A percentile compares a stretch with the other conserved stretches of the same genome.
Conservation (phyloP, 2,113 vertebrate species). For the Sphaerodactylus townsendi region DNA sequence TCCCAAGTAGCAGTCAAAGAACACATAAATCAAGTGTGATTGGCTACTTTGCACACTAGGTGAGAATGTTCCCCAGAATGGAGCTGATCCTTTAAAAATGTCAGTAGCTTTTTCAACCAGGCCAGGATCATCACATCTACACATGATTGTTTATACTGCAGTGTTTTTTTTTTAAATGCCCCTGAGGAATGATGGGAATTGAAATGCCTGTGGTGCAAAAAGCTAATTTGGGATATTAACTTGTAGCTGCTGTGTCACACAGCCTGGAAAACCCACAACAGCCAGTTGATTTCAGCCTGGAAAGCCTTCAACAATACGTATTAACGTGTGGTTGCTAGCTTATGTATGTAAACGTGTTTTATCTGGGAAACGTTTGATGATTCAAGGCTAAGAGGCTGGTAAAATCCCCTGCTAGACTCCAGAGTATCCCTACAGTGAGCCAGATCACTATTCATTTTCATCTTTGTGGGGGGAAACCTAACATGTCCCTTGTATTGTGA, state of each 20-base stretch:
- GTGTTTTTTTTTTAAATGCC: not conserved
- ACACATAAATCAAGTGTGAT: not conserved
- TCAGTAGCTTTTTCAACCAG: not conserved
- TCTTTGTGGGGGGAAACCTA: not conserved
- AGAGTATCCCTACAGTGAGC: not conserved
- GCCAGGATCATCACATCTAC: not conserved
- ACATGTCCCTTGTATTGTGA: conserved; percentile 40
- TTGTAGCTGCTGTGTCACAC: too few relatives aligned
- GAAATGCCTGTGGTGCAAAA: not conserved
- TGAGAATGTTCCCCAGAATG: not conserved
- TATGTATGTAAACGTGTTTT: not conserved
- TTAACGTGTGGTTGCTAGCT: not conserved
- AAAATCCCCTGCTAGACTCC: not conserved
- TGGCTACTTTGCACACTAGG: not conserved
- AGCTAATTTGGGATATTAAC: not conserved
- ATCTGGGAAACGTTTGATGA: not conserved
- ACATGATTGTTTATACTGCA: not conserved
- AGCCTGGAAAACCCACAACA: too few relatives aligned
- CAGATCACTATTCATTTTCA: not conserved
- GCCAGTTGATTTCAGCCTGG: too few relatives aligned
- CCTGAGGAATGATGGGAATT: not conserved
- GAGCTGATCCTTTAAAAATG: not conserved
- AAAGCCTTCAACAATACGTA: too few relatives aligned
- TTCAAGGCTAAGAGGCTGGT: not conserved
- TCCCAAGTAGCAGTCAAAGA: not conserved